phyloP scores from a whole-genome alignment of 2,797 vertebrate species.

The Acridotheres tristis region DNA sequence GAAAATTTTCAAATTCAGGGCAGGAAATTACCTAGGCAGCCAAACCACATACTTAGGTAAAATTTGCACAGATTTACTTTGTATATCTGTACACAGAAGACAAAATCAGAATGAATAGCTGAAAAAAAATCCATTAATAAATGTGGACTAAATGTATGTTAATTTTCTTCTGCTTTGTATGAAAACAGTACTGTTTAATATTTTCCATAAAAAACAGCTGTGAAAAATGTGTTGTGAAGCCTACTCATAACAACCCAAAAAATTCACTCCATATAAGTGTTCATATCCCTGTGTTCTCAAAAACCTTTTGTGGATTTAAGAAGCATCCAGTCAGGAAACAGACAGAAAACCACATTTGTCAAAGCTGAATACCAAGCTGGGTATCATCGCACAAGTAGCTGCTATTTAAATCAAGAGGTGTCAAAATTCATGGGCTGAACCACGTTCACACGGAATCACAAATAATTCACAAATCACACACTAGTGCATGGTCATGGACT shows the following conservation, averaged over 20 bases:
- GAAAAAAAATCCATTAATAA: neutral
- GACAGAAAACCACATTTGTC: neutral
- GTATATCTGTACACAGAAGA: neutral
- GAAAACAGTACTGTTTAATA: neutral
- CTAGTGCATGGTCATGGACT: neutral
- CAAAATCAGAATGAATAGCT: neutral
- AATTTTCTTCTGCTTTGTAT: neutral
- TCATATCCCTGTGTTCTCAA: neutral
- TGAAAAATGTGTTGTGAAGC: neutral
- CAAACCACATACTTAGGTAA: neutral
- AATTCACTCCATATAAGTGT: neutral
- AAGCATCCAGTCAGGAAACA: neutral
- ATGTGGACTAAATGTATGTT: neutral
- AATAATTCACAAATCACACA: constrained; percentile 32
- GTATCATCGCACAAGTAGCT: neutral
- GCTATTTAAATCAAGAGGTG: neutral
- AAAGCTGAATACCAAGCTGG: neutral
- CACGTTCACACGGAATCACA: neutral
- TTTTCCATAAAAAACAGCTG: neutral
- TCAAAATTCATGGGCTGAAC: constrained; percentile 26
- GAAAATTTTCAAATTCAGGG: neutral
- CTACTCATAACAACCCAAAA: neutral
- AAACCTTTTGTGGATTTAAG: neutral
- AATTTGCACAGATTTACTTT: neutral
- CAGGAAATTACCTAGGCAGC: neutral